Evolutionary conservation across 2,113 vertebrate species (phyloP).

Genomic region (Ctenodactylus gundi): DNA sequence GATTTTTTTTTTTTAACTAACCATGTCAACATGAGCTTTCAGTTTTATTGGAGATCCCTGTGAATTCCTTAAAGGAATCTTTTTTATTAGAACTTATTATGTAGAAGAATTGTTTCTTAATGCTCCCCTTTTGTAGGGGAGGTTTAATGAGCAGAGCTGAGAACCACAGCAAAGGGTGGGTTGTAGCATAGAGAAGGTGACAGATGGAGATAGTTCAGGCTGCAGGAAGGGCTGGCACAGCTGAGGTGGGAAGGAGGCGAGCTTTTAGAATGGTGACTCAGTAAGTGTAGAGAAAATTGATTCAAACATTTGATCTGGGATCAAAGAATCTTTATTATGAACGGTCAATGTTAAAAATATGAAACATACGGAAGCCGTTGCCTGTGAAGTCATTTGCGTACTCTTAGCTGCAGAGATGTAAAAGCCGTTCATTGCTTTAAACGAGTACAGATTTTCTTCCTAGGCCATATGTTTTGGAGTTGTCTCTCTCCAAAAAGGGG

Average conservation of each 20-base stretch:
- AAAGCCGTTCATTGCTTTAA: conserved; percentile 79
- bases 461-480: conserved; percentile 74
- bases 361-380: conserved; percentile 77
- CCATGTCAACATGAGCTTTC: background rate
- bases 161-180: conserved; percentile 67
- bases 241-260: conserved; percentile 42
- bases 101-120: conserved; percentile 53
- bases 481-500: conserved; percentile 57
- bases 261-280: conserved; percentile 67
- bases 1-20: conserved; percentile 32
- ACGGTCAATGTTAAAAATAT: conserved; percentile 80
- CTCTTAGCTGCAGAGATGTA: conserved; percentile 76
- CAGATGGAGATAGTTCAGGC: conserved; percentile 63
- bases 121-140: conserved; percentile 21
- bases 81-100: conserved; percentile 47
- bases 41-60: conserved; percentile 24
- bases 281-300: conserved; percentile 74
- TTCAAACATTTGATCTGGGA: conserved; percentile 81
- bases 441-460: conserved; percentile 80
- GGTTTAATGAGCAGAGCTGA: conserved; percentile 60
- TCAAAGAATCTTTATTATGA: conserved; percentile 81
- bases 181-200: conserved; percentile 46
- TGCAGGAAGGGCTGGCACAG: conserved; percentile 45
- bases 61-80: conserved; percentile 35
- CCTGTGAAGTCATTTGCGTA: conserved; percentile 79